Evolutionary conservation across 2,888 invertebrate species (phyloP).

Genomic region (Melanostoma scalare): DNA sequence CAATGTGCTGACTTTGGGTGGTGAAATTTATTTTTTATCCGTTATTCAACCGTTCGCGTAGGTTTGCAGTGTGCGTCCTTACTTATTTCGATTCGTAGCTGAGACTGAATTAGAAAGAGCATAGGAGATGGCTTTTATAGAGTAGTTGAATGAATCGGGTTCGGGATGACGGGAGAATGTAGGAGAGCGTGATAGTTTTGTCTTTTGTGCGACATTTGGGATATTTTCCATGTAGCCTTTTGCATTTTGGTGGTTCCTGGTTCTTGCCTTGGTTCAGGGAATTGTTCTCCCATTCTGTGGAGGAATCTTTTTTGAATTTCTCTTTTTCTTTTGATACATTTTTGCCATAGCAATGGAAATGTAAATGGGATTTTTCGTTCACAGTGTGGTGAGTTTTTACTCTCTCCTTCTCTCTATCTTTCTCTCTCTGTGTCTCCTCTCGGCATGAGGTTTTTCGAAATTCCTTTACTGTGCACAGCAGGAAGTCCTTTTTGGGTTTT

Average conservation of each 20-base stretch:
- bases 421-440: not conserved
- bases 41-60: constrained; percentile 65
- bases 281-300: constrained; percentile 12
- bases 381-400: constrained; percentile 46
- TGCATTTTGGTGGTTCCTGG: constrained; percentile 8
- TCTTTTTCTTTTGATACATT: constrained; percentile 8
- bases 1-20: constrained; percentile 34
- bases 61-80: constrained; percentile 62
- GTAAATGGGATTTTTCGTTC: constrained; percentile 16
- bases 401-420: constrained; percentile 3
- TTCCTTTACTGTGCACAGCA: constrained; percentile 50
- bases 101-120: constrained; percentile 76
- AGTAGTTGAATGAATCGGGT: constrained; percentile 57
- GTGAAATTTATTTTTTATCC: constrained; percentile 56
- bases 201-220: not conserved
- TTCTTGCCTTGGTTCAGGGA: not conserved
- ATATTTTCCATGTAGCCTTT: not conserved
- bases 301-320: constrained; percentile 23
- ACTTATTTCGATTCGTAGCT: constrained; percentile 75
- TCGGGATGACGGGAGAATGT: constrained; percentile 56
- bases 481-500: constrained; percentile 48
- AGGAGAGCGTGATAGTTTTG: constrained; percentile 25
- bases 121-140: constrained; percentile 77
- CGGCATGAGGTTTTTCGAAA: constrained; percentile 37
- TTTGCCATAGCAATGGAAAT: constrained; percentile 31